Percentiles rank a stretch among this genome's conserved stretches.
These are phyloP conservation scores for Chesias legatella DNA, from an alignment of 2,888 invertebrate species.

Conservation along the genomic window DNA sequence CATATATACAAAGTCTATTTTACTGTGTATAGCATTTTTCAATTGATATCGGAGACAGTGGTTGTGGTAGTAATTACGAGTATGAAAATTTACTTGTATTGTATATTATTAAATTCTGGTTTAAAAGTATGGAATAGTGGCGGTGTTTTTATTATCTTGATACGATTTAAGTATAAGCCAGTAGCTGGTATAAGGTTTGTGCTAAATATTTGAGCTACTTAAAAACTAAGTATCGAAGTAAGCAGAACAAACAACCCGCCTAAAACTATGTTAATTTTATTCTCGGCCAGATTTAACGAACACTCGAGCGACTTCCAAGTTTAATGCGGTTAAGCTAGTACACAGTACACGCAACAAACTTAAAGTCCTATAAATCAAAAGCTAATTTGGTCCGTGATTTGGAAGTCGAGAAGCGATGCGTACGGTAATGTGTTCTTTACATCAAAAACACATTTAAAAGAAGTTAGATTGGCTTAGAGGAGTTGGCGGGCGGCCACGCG, in stretches of 20 bases:
- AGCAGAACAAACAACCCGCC: not conserved
- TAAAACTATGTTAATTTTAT: conserved; percentile 18
- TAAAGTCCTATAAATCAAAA: conserved; percentile 70
- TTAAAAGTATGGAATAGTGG: no score
- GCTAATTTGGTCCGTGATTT: conserved; percentile 70
- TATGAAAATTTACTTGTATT: conserved; percentile 8
- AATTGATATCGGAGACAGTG: conserved; percentile 16
- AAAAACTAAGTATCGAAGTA: not conserved
- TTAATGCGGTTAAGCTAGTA: conserved; percentile 28
- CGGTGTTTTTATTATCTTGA: no score
- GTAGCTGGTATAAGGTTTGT: no score
- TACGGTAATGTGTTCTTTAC: conserved; percentile 76
- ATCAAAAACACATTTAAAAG: conserved; percentile 81
- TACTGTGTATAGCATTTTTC: conserved; percentile 8
- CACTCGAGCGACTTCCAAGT: conserved; percentile 25
- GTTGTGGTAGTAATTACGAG: conserved; percentile 8
- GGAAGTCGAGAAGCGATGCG: conserved; percentile 60
- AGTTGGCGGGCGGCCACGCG: conserved; percentile 74
- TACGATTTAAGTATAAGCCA: no score
- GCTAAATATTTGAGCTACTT: no score
- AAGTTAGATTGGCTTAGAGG: conserved; percentile 79
- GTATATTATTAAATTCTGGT: conserved; percentile 2
- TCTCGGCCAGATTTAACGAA: conserved; percentile 18
- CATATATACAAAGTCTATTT: conserved; percentile 21
- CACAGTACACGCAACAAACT: conserved; percentile 40